These are phyloP conservation scores for Psittacula echo DNA, from an alignment of 2,797 vertebrate species.

Conservation along the genomic window DNA sequence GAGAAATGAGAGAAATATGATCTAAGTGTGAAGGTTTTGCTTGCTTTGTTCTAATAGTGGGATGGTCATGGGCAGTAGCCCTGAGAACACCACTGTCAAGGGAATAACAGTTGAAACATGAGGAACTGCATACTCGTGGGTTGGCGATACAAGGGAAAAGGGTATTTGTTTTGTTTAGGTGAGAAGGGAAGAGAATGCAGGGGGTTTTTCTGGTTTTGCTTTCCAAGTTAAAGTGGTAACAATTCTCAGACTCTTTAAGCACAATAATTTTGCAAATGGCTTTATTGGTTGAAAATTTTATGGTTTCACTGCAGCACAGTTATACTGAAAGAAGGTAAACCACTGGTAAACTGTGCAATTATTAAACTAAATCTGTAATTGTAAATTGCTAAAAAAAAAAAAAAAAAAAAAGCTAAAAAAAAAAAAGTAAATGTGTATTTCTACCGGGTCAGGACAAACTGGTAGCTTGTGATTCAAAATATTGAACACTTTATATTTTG, in stretches of 20 bases:
- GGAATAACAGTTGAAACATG: neutral
- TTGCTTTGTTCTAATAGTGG: neutral
- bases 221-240: neutral
- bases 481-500: neutral
- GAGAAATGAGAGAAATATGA: neutral
- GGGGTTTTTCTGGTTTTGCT: neutral
- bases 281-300: neutral
- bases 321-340: neutral
- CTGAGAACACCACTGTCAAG: fast-evolving
- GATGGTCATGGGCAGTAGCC: neutral
- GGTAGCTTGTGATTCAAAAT: neutral
- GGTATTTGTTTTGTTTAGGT: neutral
- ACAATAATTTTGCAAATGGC: neutral
- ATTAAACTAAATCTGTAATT: neutral
- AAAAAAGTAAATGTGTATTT: neutral
- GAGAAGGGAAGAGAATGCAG: neutral
- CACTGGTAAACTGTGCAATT: neutral
- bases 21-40: neutral
- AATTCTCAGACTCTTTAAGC: neutral
- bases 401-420: neutral
- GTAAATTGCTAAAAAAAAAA: neutral
- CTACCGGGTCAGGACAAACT: neutral
- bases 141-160: neutral
- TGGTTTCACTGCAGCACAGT: neutral
- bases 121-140: neutral